Evolutionary conservation across 2,113 vertebrate genomes (phyloP).

Genomic region (Alces alces): DNA sequence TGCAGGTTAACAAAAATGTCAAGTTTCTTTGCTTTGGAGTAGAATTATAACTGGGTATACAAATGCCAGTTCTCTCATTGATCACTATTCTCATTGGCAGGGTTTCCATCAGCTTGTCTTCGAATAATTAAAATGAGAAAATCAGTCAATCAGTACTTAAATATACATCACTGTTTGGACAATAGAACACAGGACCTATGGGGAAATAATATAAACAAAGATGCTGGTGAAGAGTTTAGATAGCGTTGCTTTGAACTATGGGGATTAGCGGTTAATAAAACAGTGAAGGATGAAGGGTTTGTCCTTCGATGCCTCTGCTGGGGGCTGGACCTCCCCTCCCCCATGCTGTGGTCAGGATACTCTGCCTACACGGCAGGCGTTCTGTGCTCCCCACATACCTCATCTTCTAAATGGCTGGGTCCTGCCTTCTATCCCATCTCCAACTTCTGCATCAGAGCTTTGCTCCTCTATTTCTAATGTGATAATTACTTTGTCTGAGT

Average conservation of each 20-base stretch:
- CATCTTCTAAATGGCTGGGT: neutral
- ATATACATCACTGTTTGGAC: neutral
- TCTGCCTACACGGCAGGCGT: accelerated
- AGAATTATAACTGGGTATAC: neutral
- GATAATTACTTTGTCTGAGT: neutral
- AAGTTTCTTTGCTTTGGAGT: conserved; percentile 18
- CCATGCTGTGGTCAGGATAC: neutral
- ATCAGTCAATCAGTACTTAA: conserved; percentile 30
- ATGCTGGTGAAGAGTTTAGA: neutral
- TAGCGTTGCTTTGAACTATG: neutral
- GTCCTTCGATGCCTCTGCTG: neutral
- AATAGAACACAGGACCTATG: neutral
- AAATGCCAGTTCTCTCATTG: neutral
- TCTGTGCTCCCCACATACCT: neutral
- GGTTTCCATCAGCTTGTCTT: neutral
- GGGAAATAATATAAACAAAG: neutral
- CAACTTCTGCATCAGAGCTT: neutral
- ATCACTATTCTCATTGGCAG: neutral
- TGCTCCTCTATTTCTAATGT: neutral
- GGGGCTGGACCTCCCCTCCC: neutral
- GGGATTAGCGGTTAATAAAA: neutral
- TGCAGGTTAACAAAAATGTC: conserved; percentile 43
- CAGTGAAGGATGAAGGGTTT: neutral
- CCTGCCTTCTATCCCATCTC: neutral
- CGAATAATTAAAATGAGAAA: conserved; percentile 35